A percentile compares a stretch with the other conserved stretches of the same genome.
These are phyloP conservation scores for Cotesia typhae DNA, from an alignment of 1,140 invertebrate species.

Conservation along the genomic window DNA sequence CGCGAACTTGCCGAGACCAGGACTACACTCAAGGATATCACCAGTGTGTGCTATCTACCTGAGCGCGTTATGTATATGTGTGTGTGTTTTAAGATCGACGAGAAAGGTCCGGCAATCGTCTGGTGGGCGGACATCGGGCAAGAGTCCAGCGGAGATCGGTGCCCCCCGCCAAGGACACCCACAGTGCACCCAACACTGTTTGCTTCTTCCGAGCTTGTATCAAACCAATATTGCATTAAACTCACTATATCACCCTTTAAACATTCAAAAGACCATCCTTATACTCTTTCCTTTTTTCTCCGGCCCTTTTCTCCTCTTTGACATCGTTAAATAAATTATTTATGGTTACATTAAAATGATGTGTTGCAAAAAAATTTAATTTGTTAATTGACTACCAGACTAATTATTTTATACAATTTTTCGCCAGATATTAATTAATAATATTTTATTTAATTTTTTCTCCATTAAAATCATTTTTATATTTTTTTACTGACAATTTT, in stretches of 20 bases:
- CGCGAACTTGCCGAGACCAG: not conserved
- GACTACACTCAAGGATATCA: not conserved
- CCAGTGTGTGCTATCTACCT: not conserved
- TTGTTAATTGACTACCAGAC: too few relatives aligned
- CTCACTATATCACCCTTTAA: constrained; percentile 1
- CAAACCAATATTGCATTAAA: constrained; percentile 4
- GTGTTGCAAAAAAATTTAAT: too few relatives aligned
- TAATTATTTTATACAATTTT: too few relatives aligned
- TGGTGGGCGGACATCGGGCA: constrained; percentile 47
- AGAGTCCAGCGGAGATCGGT: constrained; percentile 52
- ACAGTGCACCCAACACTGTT: constrained; percentile 45
- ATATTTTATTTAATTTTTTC: too few relatives aligned
- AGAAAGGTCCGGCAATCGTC: constrained; percentile 35
- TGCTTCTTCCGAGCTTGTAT: constrained; percentile 12
- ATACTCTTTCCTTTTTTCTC: too few relatives aligned
- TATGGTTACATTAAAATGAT: too few relatives aligned
- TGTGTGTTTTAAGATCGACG: not conserved
- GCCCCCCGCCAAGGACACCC: constrained; percentile 58
- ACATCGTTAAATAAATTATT: too few relatives aligned
- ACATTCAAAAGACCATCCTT: too few relatives aligned
- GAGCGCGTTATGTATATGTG: not conserved
- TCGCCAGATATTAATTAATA: too few relatives aligned
- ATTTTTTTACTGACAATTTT: too few relatives aligned
- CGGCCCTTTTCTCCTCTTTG: too few relatives aligned
- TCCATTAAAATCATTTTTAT: too few relatives aligned